A percentile compares a stretch with the other conserved stretches of the same genome.
These are phyloP conservation scores for Clarias batrachus DNA, from an alignment of 2,113 vertebrate species.

Conservation along the genomic window DNA sequence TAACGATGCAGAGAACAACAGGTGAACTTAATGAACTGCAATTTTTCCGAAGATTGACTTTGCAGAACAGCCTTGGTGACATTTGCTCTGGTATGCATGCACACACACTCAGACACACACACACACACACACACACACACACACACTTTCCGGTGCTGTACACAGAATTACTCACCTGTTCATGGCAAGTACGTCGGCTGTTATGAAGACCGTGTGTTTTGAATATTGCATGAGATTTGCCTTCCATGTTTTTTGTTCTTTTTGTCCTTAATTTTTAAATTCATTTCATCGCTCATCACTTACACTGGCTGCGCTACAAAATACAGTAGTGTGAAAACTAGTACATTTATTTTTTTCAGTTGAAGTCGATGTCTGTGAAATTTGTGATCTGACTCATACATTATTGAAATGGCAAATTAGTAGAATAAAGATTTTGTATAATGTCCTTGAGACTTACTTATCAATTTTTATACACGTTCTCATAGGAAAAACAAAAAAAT, in stretches of 20 bases:
- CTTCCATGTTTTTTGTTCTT: no score
- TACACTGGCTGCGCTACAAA: not conserved
- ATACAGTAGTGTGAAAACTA: not conserved
- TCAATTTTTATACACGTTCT: no score
- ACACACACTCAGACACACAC: not conserved
- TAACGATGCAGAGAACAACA: slow-evolving; percentile 5
- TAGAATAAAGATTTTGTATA: no score
- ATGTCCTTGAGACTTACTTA: no score
- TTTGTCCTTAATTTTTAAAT: not conserved
- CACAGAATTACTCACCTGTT: not conserved
- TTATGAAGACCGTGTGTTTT: not conserved
- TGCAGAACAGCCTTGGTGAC: not conserved
- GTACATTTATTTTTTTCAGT: not conserved
- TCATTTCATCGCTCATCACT: not conserved
- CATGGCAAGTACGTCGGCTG: not conserved
- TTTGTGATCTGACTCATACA: no score
- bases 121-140: not conserved
- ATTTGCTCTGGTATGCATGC: not conserved
- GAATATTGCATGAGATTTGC: not conserved
- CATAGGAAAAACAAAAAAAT: no score
- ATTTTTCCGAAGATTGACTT: slow-evolving; percentile 12
- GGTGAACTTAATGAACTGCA: slow-evolving; percentile 16
- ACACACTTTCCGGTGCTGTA: not conserved
- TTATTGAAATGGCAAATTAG: no score
- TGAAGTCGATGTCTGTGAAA: no score